Evolutionary conservation across 1,140 invertebrate genomes (phyloP).

Genomic region (Tachypleus tridentatus): DNA sequence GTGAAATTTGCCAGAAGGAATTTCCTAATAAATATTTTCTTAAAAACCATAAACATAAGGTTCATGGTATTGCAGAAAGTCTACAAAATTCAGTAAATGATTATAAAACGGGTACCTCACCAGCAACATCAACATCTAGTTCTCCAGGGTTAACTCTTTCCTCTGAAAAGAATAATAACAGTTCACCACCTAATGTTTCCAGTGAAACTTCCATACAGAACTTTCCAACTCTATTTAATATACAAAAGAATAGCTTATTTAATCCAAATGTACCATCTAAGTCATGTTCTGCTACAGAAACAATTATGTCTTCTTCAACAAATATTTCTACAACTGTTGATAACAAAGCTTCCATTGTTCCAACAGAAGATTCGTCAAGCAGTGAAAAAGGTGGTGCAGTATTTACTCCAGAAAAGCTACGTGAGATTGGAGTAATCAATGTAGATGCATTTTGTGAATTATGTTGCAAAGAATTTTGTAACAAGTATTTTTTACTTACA

Average conservation of each 20-base stretch:
- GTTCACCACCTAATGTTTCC: slow-evolving; percentile 13
- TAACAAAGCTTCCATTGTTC: slow-evolving; percentile 11
- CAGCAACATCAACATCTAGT: slow-evolving; percentile 7
- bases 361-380: slow-evolving; percentile 10
- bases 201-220: neutral
- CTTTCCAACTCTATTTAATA: slow-evolving; percentile 2
- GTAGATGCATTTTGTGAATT: slow-evolving; percentile 84
- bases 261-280: slow-evolving; percentile 55
- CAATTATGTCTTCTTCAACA: slow-evolving; percentile 3
- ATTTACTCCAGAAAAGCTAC: slow-evolving; percentile 53
- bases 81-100: slow-evolving; percentile 7
- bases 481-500: slow-evolving; percentile 84
- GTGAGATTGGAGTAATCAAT: slow-evolving; percentile 64
- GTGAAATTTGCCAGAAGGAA: slow-evolving; percentile 92
- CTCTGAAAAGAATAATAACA: slow-evolving; percentile 7
- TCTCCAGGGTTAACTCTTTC: neutral
- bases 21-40: slow-evolving; percentile 99
- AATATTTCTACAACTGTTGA: neutral
- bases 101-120: neutral
- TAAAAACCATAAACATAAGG: slow-evolving; percentile 91
- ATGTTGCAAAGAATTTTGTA: slow-evolving; percentile 89
- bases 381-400: slow-evolving; percentile 15
- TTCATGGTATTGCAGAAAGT: slow-evolving; percentile 57
- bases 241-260: slow-evolving; percentile 61
- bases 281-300: slow-evolving; percentile 12